Evolutionary conservation across 2,797 vertebrate genomes (phyloP).

Genomic region (Thaleichthys pacificus): DNA sequence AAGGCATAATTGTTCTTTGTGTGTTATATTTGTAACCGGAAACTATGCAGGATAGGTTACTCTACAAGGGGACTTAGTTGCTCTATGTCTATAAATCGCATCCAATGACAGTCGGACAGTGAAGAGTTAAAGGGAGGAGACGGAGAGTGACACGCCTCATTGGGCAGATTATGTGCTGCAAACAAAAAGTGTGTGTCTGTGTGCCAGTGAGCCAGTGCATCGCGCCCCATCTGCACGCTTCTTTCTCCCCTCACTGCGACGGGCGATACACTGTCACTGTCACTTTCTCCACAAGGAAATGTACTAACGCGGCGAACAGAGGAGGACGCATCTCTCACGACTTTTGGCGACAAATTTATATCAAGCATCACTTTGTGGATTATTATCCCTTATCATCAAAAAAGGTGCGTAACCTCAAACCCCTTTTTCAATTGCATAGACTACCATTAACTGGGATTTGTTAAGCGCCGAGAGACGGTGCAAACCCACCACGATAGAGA

Average conservation of each 20-base stretch:
- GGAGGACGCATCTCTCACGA: slow-evolving; percentile 32
- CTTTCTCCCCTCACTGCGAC: slow-evolving; percentile 39
- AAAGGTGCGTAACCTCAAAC: slow-evolving; percentile 50
- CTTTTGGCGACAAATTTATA: slow-evolving; percentile 37
- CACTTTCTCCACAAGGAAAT: slow-evolving; percentile 73
- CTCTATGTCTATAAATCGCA: slow-evolving; percentile 54
- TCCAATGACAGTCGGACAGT: slow-evolving; percentile 67
- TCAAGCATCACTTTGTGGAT: slow-evolving; percentile 67
- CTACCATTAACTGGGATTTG: background rate
- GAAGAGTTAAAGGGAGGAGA: slow-evolving; percentile 98
- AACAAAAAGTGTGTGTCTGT: slow-evolving; percentile 98
- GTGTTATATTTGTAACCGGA: slow-evolving; percentile 11
- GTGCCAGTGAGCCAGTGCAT: slow-evolving; percentile 90
- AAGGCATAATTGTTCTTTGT: background rate
- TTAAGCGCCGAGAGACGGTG: slow-evolving; percentile 12
- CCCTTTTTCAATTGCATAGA: slow-evolving; percentile 3
- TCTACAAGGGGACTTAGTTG: slow-evolving; percentile 27
- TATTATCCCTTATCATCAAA: slow-evolving; percentile 60
- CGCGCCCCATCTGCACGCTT: slow-evolving; percentile 86
- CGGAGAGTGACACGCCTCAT: slow-evolving; percentile 96
- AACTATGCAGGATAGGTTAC: slow-evolving; percentile 7
- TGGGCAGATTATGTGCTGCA: slow-evolving; percentile 97
- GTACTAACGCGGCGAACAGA: slow-evolving; percentile 70
- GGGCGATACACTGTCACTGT: slow-evolving; percentile 48
- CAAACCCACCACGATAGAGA: background rate